Percentiles rank a stretch among this genome's conserved stretches.
phyloP scores from a whole-genome alignment of 2,888 invertebrate genomes.

The Drosophila conformis region DNA sequence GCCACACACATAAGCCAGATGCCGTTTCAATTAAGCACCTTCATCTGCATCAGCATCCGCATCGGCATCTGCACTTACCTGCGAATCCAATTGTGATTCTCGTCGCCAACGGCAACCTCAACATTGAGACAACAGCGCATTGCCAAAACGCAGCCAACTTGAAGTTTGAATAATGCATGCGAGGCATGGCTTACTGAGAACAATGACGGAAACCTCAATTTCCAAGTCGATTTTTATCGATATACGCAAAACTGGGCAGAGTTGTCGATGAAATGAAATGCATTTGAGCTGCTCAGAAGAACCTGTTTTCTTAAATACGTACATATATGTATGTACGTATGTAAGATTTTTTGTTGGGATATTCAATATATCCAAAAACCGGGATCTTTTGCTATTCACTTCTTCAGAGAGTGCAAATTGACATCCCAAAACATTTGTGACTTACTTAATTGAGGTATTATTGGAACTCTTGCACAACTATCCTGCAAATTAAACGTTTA shows the following conservation, averaged over 20 bases:
- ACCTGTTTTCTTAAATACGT: neutral
- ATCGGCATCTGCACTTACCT: neutral
- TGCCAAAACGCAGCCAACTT: neutral
- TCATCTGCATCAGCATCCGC: neutral
- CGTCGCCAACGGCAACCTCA: neutral
- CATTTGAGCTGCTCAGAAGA: neutral
- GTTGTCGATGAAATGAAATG: neutral
- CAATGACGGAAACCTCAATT: neutral
- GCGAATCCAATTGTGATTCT: neutral
- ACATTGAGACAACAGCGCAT: neutral
- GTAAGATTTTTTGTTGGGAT: neutral
- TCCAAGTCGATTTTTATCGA: neutral
- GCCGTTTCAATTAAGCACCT: neutral
- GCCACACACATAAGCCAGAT: neutral
- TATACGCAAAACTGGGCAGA: neutral
- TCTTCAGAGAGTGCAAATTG: neutral
- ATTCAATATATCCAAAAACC: too few relatives aligned
- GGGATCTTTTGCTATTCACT: neutral
- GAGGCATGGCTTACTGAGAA: neutral
- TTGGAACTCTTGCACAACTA: neutral
- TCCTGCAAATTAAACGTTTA: neutral
- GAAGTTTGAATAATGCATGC: neutral
- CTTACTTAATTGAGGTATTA: neutral
- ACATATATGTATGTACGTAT: neutral
- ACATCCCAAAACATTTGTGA: neutral